Base-by-base conservation (phyloP, 1,140 invertebrate genomes). In the Notospermus geniculatus region DNA sequence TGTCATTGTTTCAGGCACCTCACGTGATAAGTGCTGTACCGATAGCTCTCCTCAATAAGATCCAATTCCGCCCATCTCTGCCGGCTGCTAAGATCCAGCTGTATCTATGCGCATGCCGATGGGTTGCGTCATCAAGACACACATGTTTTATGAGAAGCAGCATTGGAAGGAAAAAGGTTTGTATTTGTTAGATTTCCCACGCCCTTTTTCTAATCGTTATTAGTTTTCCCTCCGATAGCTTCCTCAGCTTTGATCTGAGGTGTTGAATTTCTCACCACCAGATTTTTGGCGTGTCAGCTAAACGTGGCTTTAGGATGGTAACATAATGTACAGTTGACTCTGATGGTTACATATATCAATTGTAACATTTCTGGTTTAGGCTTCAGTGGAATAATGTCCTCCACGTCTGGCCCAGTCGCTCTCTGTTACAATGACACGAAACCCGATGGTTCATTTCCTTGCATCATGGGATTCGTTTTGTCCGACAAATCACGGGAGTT, bases 71-170 rank as follows among this genome's bases (percentile, higher is more conserved):
- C n/a, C 81, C 81, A 0, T 45, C 71, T 28, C 60, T 83, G 7
- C 75, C 79, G 0, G 54, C 70, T 28, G 54, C 69, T 1, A 67
- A 76, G 9, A 73, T 71, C 54, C 80, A 82, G 66, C 65, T 83
- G n/a, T n/a, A 9, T 71, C 73, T 13, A 80, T 81, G 67, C 62
- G 80, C 30, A 64, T 75, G 19, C 78, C 79, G 0, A 81, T 82
- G 80, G 81, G 80, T 9, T 69, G 66, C 45, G 71, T 76, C 23
- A 80, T 82, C 32, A 81, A 82, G 64, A 73, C 72, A 2, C 77
- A 80, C 54, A 50, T 78, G 7, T 81, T 77, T 62, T 82, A 81
- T 59, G 62, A 72, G 17, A 71, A 55, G 22, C 50, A 75, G 25
- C 81, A 80, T 57, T 82, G 80, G 80, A 74, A 70, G 54, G 57